Conservation (phyloP, 2,797 vertebrate species). For the Alca torda region DNA sequence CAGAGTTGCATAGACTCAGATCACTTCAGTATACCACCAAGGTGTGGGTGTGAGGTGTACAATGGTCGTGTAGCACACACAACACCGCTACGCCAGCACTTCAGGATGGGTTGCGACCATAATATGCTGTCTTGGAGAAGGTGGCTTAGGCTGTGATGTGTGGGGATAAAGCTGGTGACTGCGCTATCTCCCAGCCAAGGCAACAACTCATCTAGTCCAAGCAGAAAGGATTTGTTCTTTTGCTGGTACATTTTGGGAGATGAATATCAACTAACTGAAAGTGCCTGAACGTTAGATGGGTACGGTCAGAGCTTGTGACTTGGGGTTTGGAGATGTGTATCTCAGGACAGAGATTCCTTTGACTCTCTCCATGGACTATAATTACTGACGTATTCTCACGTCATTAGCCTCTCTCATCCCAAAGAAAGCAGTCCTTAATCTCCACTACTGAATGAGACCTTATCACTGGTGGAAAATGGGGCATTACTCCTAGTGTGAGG, state of each 20-base stretch:
- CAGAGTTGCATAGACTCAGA: background rate
- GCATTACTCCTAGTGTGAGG: background rate
- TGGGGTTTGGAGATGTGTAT: background rate
- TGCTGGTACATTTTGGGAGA: background rate
- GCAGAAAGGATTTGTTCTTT: background rate
- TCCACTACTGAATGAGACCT: background rate
- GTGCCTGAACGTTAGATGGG: accelerated
- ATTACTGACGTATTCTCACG: background rate
- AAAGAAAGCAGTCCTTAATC: background rate
- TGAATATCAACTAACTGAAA: background rate
- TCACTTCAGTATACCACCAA: background rate
- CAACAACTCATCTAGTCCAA: background rate
- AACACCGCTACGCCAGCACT: accelerated
- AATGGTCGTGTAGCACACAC: no score
- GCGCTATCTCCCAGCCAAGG: background rate
- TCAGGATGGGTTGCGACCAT: accelerated
- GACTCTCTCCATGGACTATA: background rate
- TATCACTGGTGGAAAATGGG: background rate
- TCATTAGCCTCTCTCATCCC: background rate
- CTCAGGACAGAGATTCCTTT: background rate
- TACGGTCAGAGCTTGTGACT: background rate
- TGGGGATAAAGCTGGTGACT: background rate
- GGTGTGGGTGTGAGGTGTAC: no score
- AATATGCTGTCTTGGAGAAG: background rate
- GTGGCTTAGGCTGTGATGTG: background rate